These are phyloP conservation scores for Drosophila falleni DNA, from an alignment of 2,888 invertebrate species.

Conservation along the genomic window DNA sequence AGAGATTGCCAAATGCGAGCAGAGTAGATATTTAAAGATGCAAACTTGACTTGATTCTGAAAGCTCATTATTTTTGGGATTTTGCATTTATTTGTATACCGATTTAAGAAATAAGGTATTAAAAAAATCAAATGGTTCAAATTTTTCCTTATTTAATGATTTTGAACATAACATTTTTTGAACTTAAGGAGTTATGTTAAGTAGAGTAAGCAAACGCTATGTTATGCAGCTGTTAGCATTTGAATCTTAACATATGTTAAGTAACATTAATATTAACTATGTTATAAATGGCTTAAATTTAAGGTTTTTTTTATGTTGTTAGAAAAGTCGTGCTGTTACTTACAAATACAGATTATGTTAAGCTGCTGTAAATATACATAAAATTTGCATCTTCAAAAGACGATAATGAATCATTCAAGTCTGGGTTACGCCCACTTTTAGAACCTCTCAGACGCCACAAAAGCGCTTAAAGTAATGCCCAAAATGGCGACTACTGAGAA, in stretches of 20 bases:
- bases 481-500: slow-evolving; percentile 20
- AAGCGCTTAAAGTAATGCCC: slow-evolving; percentile 11
- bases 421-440: not conserved
- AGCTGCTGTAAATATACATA: slow-evolving; percentile 12
- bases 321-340: not conserved
- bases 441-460: slow-evolving; percentile 8
- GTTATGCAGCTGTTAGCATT: too few relatives aligned
- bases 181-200: too few relatives aligned
- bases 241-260: too few relatives aligned
- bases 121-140: too few relatives aligned
- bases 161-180: too few relatives aligned
- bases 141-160: too few relatives aligned
- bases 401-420: slow-evolving; percentile 13
- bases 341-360: not conserved
- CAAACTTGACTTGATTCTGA: not conserved
- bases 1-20: not conserved
- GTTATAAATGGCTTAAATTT: not conserved
- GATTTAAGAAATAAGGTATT: too few relatives aligned
- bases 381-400: slow-evolving; percentile 2
- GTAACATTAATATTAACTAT: too few relatives aligned
- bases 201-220: too few relatives aligned
- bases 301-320: not conserved
- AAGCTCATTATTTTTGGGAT: too few relatives aligned
- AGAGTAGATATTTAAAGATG: not conserved
- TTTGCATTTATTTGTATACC: too few relatives aligned